Base-by-base conservation (phyloP, 2,888 invertebrate genomes). In the Erebia epiphron region DNA sequence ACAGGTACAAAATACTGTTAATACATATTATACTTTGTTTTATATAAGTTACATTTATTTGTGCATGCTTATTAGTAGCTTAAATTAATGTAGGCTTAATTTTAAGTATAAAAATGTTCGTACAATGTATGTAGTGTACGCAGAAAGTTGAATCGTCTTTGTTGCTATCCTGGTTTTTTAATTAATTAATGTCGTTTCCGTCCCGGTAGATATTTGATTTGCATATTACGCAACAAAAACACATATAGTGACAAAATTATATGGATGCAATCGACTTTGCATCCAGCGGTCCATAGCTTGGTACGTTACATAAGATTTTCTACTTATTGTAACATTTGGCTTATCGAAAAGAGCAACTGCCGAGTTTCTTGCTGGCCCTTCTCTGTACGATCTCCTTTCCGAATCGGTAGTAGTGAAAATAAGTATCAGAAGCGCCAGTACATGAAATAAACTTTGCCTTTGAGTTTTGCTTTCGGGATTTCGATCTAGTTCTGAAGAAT, bases 1-100 rank as follows among this genome's bases (percentile, higher is more conserved):
- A 97, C 83, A 95, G 93, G 93, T 92, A 79, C 11, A 16, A n/a
- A n/a, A 16, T 16, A 11, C 21, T 7, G 26, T 11, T 11, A 41
- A 18, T 21, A 21, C 7, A 16, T 43, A 26, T 11, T 10, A 14
- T 60, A 14, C 9, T 41, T 2, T 46, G 1, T 18, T 18, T 5
- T 46, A 26, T 16, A 13, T 43, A 16, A 46, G 5, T 49, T 18
- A 46, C 11, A 46, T 56, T 52, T 68, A 26, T 62, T 68, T 54
- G 58, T 67, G 60, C 72, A 54, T 68, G 72, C 70, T 73, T 61
- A 21, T 16, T 9, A 41, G 16, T 57, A 26, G 67, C 50, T 61
- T 64, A 18, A 50, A 50, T 50, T 58, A 7, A 7, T 63, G 66
- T 70, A 60, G 66, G 70, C 67, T 69, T 69, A 18, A 16, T 65